Evolutionary conservation across 2,113 vertebrate genomes (phyloP).

Genomic region (Sceloporus tristichus): DNA sequence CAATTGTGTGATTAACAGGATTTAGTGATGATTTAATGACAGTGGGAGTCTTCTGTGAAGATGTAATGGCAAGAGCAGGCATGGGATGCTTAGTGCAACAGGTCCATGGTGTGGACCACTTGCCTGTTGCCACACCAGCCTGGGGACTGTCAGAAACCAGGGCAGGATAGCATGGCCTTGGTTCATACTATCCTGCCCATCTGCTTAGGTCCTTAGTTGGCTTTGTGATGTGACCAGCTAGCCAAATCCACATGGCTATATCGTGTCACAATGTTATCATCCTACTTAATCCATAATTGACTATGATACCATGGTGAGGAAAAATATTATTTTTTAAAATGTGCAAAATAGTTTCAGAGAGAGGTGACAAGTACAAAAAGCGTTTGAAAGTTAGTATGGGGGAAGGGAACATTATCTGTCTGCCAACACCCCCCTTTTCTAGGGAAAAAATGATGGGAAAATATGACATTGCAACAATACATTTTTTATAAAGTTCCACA

Average conservation of each 20-base stretch:
- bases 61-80: too few species aligned
- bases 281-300: background rate
- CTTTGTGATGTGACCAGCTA: too few species aligned
- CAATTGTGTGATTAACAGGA: too few species aligned
- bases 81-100: too few species aligned
- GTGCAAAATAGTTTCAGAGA: background rate
- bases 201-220: too few species aligned
- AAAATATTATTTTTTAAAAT: background rate
- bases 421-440: background rate
- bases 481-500: background rate
- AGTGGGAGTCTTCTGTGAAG: too few species aligned
- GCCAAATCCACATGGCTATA: background rate
- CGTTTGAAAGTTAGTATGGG: background rate
- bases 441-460: background rate
- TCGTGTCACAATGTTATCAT: background rate
- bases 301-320: background rate
- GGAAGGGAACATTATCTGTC: background rate
- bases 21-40: too few species aligned
- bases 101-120: too few species aligned
- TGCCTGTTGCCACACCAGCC: too few species aligned
- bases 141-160: too few species aligned
- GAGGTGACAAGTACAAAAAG: background rate
- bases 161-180: too few species aligned
- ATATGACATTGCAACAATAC: background rate
- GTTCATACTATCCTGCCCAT: too few species aligned